Percentiles rank a stretch among this genome's conserved stretches.
These are phyloP conservation scores for Platycheirus rosarum DNA, from an alignment of 2,888 invertebrate species.

Conservation along the genomic window DNA sequence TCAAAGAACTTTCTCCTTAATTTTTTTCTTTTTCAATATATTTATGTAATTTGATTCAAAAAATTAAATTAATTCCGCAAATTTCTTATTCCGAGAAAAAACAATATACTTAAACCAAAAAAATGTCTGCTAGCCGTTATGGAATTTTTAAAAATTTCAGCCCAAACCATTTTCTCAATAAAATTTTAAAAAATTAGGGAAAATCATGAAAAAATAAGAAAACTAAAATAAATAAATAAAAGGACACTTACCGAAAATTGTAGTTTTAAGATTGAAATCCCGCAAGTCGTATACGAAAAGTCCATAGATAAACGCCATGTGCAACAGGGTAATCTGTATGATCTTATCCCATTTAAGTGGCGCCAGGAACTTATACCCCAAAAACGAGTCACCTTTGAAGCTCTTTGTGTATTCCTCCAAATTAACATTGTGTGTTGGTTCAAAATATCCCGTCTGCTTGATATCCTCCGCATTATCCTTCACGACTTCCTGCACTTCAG, in stretches of 20 bases:
- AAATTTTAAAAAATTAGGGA: no score
- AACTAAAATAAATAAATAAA: no score
- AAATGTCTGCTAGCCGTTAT: no score
- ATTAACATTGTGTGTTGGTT: slow-evolving; percentile 77
- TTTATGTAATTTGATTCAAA: no score
- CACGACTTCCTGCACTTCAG: slow-evolving; percentile 56
- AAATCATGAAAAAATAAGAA: no score
- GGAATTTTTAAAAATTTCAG: no score
- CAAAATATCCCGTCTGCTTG: slow-evolving; percentile 20
- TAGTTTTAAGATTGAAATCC: slow-evolving; percentile 82
- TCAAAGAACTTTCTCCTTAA: no score
- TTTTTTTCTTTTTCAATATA: no score
- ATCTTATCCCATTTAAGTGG: slow-evolving; percentile 87
- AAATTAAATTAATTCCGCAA: no score
- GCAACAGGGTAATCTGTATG: slow-evolving; percentile 84
- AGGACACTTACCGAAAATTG: slow-evolving; percentile 86
- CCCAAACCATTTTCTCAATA: no score
- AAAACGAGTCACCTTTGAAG: slow-evolving; percentile 79
- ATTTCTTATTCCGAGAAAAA: no score
- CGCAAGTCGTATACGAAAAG: slow-evolving; percentile 79
- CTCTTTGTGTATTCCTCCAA: slow-evolving; percentile 78
- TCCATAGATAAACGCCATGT: slow-evolving; percentile 82
- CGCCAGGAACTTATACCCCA: slow-evolving; percentile 84
- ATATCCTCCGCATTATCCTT: slow-evolving; percentile 20
- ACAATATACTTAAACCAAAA: no score